These are phyloP conservation scores for Sphaerodactylus townsendi DNA, from an alignment of 2,113 vertebrate species.

Conservation along the genomic window DNA sequence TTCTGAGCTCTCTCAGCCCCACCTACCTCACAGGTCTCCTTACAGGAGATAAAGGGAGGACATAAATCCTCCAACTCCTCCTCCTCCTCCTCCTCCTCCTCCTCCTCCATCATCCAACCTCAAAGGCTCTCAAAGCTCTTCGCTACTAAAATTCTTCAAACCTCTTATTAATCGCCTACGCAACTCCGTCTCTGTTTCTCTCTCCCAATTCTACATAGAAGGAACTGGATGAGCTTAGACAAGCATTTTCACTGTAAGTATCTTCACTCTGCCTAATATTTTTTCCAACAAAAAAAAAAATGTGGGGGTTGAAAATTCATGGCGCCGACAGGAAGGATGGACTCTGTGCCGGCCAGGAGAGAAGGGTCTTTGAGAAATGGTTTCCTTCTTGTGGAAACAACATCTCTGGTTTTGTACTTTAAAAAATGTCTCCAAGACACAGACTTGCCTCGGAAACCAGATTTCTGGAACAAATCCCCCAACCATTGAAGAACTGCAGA, in stretches of 20 bases:
- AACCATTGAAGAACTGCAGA: not conserved
- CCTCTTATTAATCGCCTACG: not conserved
- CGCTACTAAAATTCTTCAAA: not conserved
- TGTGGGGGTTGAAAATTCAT: not conserved
- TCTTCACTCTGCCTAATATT: not conserved
- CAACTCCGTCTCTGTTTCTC: not conserved
- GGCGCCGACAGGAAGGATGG: not conserved
- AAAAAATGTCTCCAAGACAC: not conserved
- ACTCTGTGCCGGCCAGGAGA: not conserved
- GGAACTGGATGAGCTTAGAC: not conserved
- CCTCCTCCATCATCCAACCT: not conserved
- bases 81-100: too few relatives aligned
- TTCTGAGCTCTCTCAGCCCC: too few relatives aligned
- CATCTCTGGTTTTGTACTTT: not conserved
- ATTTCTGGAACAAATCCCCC: not conserved
- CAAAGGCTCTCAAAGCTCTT: too few relatives aligned
- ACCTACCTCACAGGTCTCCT: too few relatives aligned
- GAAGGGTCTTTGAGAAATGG: not conserved
- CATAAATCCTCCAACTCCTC: too few relatives aligned
- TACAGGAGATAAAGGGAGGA: too few relatives aligned
- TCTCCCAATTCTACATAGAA: not conserved
- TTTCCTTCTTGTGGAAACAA: not conserved
- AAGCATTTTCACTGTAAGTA: not conserved
- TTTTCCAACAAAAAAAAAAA: not conserved
- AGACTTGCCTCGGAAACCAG: not conserved